These are phyloP conservation scores for Sebastes trivittatus DNA, from an alignment of 2,797 vertebrate genomes.

Conservation along the genomic window DNA sequence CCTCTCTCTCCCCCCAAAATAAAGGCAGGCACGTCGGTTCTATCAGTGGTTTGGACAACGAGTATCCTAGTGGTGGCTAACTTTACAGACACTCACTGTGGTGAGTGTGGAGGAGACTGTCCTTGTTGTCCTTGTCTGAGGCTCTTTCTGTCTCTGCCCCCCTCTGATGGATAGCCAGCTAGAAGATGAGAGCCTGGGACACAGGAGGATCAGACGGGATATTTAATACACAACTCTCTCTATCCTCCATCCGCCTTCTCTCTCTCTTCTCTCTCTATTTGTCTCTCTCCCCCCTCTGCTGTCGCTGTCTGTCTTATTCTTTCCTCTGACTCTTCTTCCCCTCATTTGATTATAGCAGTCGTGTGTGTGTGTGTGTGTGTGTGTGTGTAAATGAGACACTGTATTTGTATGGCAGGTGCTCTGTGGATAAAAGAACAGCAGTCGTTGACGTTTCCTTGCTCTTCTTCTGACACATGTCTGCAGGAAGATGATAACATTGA, in stretches of 20 bases:
- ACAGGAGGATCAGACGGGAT: constrained; percentile 57
- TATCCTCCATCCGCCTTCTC: constrained; percentile 4
- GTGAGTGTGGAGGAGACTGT: constrained; percentile 41
- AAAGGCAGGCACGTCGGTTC: neutral
- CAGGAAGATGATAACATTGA: constrained; percentile 57
- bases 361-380: neutral
- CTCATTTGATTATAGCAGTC: constrained; percentile 21
- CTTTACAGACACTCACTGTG: constrained; percentile 41
- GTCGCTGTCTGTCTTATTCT: neutral
- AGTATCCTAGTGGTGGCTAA: constrained; percentile 22
- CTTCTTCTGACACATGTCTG: constrained; percentile 45
- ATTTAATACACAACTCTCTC: constrained; percentile 61
- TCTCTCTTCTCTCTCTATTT: neutral
- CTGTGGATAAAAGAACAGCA: constrained; percentile 48
- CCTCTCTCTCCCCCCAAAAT: neutral
- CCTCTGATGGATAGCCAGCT: constrained; percentile 47
- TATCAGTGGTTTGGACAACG: constrained; percentile 25
- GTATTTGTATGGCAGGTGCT: constrained; percentile 41
- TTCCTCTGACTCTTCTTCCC: constrained; percentile 13
- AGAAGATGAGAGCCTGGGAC: constrained; percentile 56
- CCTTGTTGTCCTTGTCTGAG: constrained; percentile 64
- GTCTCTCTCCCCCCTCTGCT: neutral
- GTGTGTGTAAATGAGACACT: neutral
- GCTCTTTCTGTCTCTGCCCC: constrained; percentile 32
- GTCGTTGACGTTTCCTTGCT: constrained; percentile 20